Conservation (phyloP, 1,140 invertebrate genomes). For the Dreissena rostriformis region DNA sequence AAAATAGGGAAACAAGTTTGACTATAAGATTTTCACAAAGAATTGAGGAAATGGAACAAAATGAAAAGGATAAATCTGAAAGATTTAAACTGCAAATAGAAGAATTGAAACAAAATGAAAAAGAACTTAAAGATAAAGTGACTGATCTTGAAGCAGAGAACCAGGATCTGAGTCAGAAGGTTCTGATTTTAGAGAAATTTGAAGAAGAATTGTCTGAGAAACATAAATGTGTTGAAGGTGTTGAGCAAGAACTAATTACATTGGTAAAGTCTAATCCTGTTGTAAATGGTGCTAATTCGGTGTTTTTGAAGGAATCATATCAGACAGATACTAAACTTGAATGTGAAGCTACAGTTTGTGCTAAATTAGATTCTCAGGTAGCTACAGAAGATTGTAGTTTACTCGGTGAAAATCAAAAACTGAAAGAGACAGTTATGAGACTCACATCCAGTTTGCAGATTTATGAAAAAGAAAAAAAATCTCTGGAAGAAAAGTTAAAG, state of each 20-base stretch:
- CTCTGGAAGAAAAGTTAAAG: slow-evolving; percentile 47
- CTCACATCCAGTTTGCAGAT: slow-evolving; percentile 41
- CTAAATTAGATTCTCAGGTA: background rate
- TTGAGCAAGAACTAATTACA: slow-evolving; percentile 32
- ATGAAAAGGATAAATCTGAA: slow-evolving; percentile 62
- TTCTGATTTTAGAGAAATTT: slow-evolving; percentile 56
- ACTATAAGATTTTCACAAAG: slow-evolving; percentile 46
- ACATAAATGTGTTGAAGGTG: slow-evolving; percentile 1
- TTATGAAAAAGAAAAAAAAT: slow-evolving; percentile 59
- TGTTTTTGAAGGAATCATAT: slow-evolving; percentile 32
- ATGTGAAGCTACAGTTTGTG: slow-evolving; percentile 24
- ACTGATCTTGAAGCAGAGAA: slow-evolving; percentile 54
- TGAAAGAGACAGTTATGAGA: slow-evolving; percentile 55
- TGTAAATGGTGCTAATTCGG: slow-evolving; percentile 7
- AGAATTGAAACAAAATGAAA: slow-evolving; percentile 64
- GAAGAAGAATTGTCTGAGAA: slow-evolving; percentile 60
- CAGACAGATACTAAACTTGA: slow-evolving; percentile 23
- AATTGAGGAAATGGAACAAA: slow-evolving; percentile 67
- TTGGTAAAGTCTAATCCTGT: slow-evolving; percentile 12
- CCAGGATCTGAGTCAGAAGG: slow-evolving; percentile 47
- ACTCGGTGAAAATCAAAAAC: slow-evolving; percentile 41
- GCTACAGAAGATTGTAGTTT: slow-evolving; percentile 8
- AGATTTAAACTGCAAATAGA: slow-evolving; percentile 54
- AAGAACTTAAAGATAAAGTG: slow-evolving; percentile 65
- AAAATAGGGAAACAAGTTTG: slow-evolving; percentile 51